These are phyloP conservation scores for Thymelicus acteon DNA, from an alignment of 2,888 invertebrate genomes.

Conservation along the genomic window DNA sequence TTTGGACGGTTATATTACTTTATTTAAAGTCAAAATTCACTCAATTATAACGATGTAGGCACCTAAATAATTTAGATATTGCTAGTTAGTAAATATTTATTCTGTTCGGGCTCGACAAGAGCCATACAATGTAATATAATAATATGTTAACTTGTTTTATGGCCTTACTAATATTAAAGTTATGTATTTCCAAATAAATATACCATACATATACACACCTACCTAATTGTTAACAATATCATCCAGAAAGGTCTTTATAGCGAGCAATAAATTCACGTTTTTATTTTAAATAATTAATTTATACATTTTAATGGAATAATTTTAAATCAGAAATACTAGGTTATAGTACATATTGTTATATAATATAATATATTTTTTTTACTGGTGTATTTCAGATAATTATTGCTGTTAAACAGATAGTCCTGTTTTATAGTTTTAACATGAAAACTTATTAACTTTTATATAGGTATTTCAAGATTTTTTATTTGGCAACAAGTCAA, in stretches of 20 bases:
- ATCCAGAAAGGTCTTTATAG: slow-evolving; percentile 36
- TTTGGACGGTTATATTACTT: slow-evolving; percentile 22
- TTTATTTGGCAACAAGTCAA: slow-evolving; percentile 50
- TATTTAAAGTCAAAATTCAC: slow-evolving; percentile 9
- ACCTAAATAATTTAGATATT: slow-evolving; percentile 38
- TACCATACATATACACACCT: slow-evolving; percentile 1
- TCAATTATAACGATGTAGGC: slow-evolving; percentile 5
- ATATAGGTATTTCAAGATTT: slow-evolving; percentile 68
- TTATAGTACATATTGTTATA: slow-evolving; percentile 69
- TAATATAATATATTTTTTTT: slow-evolving; percentile 81
- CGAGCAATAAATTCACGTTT: slow-evolving; percentile 17
- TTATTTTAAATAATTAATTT: slow-evolving; percentile 35
- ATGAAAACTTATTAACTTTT: slow-evolving; percentile 65
- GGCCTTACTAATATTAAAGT: slow-evolving; percentile 59
- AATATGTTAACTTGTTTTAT: slow-evolving; percentile 67
- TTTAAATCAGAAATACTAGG: slow-evolving; percentile 60
- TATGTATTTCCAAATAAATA: slow-evolving; percentile 36
- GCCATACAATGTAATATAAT: slow-evolving; percentile 47
- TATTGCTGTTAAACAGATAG: slow-evolving; percentile 80
- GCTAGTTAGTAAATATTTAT: slow-evolving; percentile 70
- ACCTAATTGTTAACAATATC: slow-evolving; percentile 33
- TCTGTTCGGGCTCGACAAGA: slow-evolving; percentile 50
- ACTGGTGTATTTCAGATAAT: slow-evolving; percentile 81
- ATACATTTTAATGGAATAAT: slow-evolving; percentile 45
- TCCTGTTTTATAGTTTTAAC: slow-evolving; percentile 80